Conservation (phyloP, 2,113 vertebrate genomes). For the Peromyscus californicus region DNA sequence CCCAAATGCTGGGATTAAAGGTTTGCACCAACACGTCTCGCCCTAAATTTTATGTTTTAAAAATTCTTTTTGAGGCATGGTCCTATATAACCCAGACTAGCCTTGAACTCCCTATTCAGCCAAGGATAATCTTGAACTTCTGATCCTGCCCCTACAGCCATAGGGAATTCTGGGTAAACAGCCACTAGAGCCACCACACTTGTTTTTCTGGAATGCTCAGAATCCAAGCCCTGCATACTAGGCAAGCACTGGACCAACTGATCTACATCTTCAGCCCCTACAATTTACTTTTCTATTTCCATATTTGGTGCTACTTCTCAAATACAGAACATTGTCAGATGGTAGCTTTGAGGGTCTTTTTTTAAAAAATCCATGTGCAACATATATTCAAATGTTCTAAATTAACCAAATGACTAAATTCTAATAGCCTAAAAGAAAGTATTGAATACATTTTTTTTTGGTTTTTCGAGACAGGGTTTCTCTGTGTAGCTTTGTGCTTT, state of each 20-base stretch:
- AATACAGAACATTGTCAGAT: neutral
- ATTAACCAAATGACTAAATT: constrained; percentile 26
- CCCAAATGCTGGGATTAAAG: neutral
- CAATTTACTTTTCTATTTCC: neutral
- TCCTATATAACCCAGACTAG: neutral
- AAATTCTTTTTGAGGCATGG: neutral
- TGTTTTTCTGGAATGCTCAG: neutral
- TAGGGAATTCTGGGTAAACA: neutral
- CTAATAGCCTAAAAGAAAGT: constrained; percentile 6
- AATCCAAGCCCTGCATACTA: neutral
- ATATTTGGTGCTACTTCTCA: neutral
- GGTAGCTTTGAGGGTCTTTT: neutral
- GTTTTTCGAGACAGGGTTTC: too few species aligned
- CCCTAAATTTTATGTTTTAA: neutral
- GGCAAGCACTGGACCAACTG: neutral
- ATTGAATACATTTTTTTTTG: neutral
- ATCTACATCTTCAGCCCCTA: neutral
- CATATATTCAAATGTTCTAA: neutral
- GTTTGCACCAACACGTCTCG: neutral
- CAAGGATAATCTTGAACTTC: neutral
- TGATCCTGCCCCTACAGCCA: neutral
- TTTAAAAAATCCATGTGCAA: neutral
- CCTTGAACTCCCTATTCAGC: neutral
- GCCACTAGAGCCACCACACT: neutral
- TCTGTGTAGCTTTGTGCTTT: too few species aligned